Evolutionary conservation across 2,113 vertebrate species (phyloP), one percentile per base, ranked within the genome.

Genomic region (Caloenas nicobarica): DNA sequence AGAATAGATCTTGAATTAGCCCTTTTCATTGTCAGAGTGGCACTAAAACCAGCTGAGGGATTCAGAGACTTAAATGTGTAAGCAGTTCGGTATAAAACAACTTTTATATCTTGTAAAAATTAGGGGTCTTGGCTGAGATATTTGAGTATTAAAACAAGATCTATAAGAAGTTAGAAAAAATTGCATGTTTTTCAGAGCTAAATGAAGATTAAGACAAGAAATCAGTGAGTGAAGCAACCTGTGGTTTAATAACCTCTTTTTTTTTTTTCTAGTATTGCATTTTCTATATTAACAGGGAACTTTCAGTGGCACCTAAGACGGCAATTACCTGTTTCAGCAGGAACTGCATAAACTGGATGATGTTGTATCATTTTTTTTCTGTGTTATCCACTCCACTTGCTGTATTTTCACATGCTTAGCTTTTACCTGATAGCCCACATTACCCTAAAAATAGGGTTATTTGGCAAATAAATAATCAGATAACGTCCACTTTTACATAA

Each of bases 1-100:
- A 95, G 94, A 96, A 94, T 62, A 93, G 93, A 93, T 88, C 92
- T 92, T 81, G 89, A 95, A 93, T 96, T 96, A 95, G 95, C 79
- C 91, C 92, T 92, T 94, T 93, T 89, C 84, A 36, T 91, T 93
- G 90, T 92, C 84, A 83, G 61, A 88, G 76, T 64, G 42, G 88
- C 82, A 82, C 83, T 91, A 94, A 95, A 96, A 95, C 60, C 60
- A 85, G 88, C 84, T 96, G 68, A 94, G 84, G 88, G 91, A 93
- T 91, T 88, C 81, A 72, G 74, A 64, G 88, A 68, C 56, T 95
- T 95, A 94, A 96, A 94, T 76, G 51, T 64, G 71, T 65, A 95
- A 92, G 90, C 81, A 95, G 42, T 57, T 77, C 16, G 10, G 62
- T 84, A 95, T 96, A 96, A 97, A 97, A 34, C 46, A 88, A 91